Evolutionary conservation across 2,888 invertebrate species (phyloP).

Genomic region (Orthosia gracilis): DNA sequence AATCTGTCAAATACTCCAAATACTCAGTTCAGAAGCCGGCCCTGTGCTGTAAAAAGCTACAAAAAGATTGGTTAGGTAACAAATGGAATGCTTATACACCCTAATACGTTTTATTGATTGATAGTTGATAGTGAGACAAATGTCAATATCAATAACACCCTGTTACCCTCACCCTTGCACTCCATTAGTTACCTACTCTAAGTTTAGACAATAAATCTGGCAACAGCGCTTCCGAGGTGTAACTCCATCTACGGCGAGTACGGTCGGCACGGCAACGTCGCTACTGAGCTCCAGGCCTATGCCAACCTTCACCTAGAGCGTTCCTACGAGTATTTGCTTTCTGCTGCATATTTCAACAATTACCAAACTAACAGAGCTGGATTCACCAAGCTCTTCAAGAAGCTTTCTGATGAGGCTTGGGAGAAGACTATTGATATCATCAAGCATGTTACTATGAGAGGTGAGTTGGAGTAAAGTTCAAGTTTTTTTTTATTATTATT

Average conservation of each 20-base stretch:
- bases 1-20: too few relatives aligned
- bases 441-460: constrained; percentile 94
- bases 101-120: neutral
- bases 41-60: neutral
- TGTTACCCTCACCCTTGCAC: constrained; percentile 4
- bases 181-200: constrained; percentile 35
- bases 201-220: constrained; percentile 39
- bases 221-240: constrained; percentile 89
- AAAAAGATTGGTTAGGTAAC: neutral
- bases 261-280: constrained; percentile 85
- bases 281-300: constrained; percentile 87
- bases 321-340: constrained; percentile 94
- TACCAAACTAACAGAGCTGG: constrained; percentile 94
- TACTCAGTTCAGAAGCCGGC: too few relatives aligned
- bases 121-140: neutral
- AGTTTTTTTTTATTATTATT: too few relatives aligned
- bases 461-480: constrained; percentile 80
- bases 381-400: constrained; percentile 94
- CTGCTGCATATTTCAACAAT: constrained; percentile 94
- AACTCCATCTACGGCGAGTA: constrained; percentile 93
- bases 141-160: neutral
- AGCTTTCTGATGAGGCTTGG: constrained; percentile 94
- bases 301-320: constrained; percentile 93
- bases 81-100: constrained; percentile 18
- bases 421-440: constrained; percentile 94